Base-by-base conservation (phyloP, 1,140 invertebrate species). In the Wasmannia auropunctata region DNA sequence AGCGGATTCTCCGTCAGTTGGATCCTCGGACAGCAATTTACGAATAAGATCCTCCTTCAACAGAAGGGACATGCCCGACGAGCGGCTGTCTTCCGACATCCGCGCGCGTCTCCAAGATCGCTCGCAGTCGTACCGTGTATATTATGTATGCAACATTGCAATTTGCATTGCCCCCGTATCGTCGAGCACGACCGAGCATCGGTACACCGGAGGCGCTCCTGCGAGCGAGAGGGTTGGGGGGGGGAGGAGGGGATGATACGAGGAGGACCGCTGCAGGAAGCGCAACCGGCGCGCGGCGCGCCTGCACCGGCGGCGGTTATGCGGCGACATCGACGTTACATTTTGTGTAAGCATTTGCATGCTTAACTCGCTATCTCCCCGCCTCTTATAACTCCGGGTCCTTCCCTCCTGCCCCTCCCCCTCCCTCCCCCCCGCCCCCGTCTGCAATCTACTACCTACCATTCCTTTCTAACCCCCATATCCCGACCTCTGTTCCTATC, bases 61-160 rank as follows among this genome's bases (percentile, higher is more conserved):
- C 8, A 4, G 8, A 22, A 8, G 14, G 8, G 60, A 79, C 31
- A 11, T 22, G 31, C n/a, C n/a, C n/a, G 22, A 7, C 2, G 25
- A 31, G 31, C 10, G n/a, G n/a, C 37, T 62, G 37, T 77, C 16
- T 67, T 31, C 34, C 60, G 43, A 65, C 60, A 54, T 46, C 46
- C 25, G 49, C 37, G 49, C 34, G 51, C 25, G 37, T 81, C 65
- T 70, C 19, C 65, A n/a, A 40, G 76, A 80, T 81, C 37, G 49
- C 58, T 70, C 34, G 37, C 65, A 56, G 65, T 72, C 65, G 65
- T 56, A 72, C 43, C n/a, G 31, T 40, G 54, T 81, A 54, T 28
- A 81, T 81, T 81, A 81, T 81, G 79, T 81, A 81, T 81, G 79
- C 79, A 58, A 31, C 79, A 81, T 81, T 72, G 79, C 67, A 72